Percentiles rank a stretch among this genome's conserved stretches.
phyloP scores from a whole-genome alignment of 2,797 vertebrate genomes.

The Spondyliosoma cantharus region DNA sequence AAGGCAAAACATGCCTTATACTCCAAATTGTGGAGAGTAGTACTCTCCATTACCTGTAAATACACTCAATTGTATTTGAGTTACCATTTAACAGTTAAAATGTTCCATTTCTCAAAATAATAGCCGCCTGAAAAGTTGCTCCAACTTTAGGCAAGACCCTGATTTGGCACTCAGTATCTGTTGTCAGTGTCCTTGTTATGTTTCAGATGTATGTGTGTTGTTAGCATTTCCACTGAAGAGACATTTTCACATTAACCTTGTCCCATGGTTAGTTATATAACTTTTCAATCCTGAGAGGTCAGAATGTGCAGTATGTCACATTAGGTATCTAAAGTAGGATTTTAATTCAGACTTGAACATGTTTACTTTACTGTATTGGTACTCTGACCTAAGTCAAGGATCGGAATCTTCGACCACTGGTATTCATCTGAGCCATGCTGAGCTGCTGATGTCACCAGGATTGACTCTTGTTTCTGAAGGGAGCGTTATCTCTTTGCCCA shows the following conservation, averaged over 20 bases:
- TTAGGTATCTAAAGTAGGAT: too few species aligned
- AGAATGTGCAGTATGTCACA: not conserved
- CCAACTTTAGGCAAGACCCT: not conserved
- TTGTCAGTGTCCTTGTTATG: not conserved
- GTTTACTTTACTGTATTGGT: not conserved
- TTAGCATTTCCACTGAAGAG: not conserved
- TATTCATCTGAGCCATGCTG: not conserved
- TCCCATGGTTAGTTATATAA: not conserved
- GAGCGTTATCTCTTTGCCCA: not conserved
- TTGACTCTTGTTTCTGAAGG: not conserved
- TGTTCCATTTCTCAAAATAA: too few species aligned
- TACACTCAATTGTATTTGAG: too few species aligned
- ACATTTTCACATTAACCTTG: not conserved
- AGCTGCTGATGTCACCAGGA: not conserved
- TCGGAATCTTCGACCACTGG: not conserved
- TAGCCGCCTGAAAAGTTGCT: too few species aligned
- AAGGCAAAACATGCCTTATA: too few species aligned
- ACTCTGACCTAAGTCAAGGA: not conserved
- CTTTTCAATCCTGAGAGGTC: not conserved
- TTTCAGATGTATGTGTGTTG: not conserved
- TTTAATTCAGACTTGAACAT: too few species aligned
- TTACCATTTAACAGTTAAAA: too few species aligned
- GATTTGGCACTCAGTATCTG: too few species aligned
- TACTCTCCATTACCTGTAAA: too few species aligned
- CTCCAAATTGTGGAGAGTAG: too few species aligned